Evolutionary conservation across 2,888 invertebrate genomes (phyloP).

Genomic region (Anaspis maculata): DNA sequence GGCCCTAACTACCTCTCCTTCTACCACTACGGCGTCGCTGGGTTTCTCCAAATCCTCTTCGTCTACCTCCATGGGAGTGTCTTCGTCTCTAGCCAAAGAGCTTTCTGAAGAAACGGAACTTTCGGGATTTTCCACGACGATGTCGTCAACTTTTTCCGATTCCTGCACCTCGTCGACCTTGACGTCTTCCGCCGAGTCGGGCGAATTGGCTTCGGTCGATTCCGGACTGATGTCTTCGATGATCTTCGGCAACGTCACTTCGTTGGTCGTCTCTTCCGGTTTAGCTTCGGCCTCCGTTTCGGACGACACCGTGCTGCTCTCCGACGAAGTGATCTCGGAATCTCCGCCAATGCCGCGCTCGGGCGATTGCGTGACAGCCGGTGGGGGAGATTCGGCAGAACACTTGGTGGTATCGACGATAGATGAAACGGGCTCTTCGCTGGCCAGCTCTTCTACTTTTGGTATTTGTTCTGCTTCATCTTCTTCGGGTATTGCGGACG

Average conservation of each 20-base stretch:
- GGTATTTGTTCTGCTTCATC: conserved; percentile 38
- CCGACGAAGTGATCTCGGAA: conserved; percentile 44
- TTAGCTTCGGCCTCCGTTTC: conserved; percentile 3
- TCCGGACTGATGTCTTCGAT: conserved; percentile 7
- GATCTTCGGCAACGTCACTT: conserved; percentile 6
- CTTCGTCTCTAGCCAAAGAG: no score
- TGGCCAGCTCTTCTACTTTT: conserved; percentile 42
- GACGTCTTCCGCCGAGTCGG: no score
- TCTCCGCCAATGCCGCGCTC: conserved; percentile 6
- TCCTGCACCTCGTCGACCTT: conserved; percentile 17
- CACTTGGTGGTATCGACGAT: conserved; percentile 40
- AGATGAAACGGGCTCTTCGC: conserved; percentile 44
- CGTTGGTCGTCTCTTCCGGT: conserved; percentile 3
- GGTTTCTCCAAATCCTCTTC: no score
- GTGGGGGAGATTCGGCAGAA: conserved; percentile 24
- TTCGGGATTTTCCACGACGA: no score
- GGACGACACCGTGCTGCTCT: no score
- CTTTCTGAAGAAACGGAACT: no score
- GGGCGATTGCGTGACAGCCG: conserved; percentile 4
- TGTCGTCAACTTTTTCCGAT: conserved; percentile 3
- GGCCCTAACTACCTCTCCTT: conserved; percentile 12
- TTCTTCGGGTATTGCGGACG: no score
- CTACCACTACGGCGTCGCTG: conserved; percentile 12
- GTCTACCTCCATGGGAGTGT: conserved; percentile 24
- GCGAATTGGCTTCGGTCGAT: no score